These are phyloP conservation scores for Uropsilus gracilis DNA, from an alignment of 2,113 vertebrate species.

Conservation along the genomic window DNA sequence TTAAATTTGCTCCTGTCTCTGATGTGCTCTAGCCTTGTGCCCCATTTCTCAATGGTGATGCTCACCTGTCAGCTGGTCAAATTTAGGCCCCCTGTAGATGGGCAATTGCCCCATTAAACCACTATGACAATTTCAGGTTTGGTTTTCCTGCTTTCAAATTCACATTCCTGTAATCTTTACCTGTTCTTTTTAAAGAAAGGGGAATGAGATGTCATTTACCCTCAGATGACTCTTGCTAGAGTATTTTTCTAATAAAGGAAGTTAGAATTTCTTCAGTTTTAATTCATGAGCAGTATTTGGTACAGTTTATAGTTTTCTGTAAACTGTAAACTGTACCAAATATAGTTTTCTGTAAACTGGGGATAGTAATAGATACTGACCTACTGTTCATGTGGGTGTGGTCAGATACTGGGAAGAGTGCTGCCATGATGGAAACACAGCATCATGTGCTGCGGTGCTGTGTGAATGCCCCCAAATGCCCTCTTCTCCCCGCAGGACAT, in stretches of 20 bases:
- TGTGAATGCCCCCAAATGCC: too few species aligned
- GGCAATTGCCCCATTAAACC: background rate
- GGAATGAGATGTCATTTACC: background rate
- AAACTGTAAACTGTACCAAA: too few species aligned
- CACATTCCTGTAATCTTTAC: background rate
- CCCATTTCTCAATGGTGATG: background rate
- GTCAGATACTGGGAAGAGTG: too few species aligned
- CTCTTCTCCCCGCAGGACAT: too few species aligned
- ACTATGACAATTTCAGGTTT: background rate
- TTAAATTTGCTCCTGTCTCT: too few species aligned
- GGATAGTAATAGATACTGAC: background rate
- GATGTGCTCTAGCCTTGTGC: too few species aligned
- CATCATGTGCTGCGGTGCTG: too few species aligned
- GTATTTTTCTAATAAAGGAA: constrained; percentile 15
- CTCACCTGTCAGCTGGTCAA: too few species aligned
- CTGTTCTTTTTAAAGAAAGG: background rate
- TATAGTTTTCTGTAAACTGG: background rate
- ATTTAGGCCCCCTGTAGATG: accelerated
- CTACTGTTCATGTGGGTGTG: too few species aligned
- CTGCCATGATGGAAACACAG: too few species aligned
- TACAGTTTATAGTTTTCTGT: background rate
- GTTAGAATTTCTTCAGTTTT: background rate
- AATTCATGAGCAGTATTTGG: background rate
- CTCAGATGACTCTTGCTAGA: background rate
- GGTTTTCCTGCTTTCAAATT: background rate